Conservation (phyloP, 2,888 invertebrate species). For the Caenorhabditis sp. region DNA sequence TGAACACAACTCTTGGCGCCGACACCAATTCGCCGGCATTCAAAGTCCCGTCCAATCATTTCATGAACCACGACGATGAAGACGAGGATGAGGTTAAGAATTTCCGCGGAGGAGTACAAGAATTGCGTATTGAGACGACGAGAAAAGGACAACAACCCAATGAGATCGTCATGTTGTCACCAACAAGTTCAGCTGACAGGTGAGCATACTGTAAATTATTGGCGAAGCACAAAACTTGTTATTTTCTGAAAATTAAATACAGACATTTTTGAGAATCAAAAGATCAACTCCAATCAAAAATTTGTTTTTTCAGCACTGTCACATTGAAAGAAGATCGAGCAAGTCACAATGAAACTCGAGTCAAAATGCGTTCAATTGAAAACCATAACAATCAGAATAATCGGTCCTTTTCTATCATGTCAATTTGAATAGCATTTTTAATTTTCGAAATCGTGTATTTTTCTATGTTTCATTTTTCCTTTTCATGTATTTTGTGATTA, state of each 20-base stretch:
- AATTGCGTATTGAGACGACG: constrained; percentile 28
- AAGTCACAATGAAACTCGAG: background rate
- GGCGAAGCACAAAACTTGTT: too few species aligned
- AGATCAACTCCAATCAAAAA: too few species aligned
- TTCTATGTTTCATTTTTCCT: background rate
- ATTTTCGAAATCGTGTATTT: background rate
- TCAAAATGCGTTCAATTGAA: background rate
- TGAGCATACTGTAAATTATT: background rate
- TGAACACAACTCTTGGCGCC: background rate
- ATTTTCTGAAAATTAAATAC: too few species aligned
- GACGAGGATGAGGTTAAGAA: constrained; percentile 35
- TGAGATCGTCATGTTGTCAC: constrained; percentile 1
- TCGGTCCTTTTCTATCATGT: background rate
- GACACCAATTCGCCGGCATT: constrained; percentile 5
- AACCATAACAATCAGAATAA: background rate
- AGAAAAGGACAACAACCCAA: background rate
- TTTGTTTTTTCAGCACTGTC: background rate
- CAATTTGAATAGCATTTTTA: background rate
- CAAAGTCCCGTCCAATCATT: constrained; percentile 2
- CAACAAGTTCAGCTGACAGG: background rate
- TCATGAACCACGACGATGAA: constrained; percentile 8
- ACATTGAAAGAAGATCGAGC: background rate
- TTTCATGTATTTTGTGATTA: background rate
- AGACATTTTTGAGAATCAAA: too few species aligned
- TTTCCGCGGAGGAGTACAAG: constrained; percentile 11